Conservation (phyloP, 1,140 invertebrate genomes). For the Bombus sibiricus region DNA sequence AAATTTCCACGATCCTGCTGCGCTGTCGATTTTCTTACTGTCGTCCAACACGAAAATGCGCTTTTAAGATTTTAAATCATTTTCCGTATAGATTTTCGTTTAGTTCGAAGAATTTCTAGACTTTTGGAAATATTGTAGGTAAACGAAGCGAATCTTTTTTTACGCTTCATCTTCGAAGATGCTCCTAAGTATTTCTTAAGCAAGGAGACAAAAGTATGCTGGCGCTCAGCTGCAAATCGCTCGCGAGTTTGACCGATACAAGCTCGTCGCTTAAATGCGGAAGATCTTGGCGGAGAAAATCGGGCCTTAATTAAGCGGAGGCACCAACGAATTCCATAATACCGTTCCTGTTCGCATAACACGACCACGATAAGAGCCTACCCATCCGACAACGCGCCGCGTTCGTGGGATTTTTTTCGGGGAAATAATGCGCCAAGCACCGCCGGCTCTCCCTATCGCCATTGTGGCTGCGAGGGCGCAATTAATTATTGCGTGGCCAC, state of each 20-base stretch:
- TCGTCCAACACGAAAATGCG: background rate
- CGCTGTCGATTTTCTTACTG: background rate
- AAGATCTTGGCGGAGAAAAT: constrained; percentile 20
- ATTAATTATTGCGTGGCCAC: constrained; percentile 79
- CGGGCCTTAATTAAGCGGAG: constrained; percentile 66
- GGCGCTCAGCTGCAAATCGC: background rate
- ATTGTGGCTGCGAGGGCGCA: constrained; percentile 77
- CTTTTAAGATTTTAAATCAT: background rate
- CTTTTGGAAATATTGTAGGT: too few species aligned
- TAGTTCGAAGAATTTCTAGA: too few species aligned
- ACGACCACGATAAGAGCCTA: constrained; percentile 54
- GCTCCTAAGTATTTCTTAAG: background rate
- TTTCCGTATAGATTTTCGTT: too few species aligned
- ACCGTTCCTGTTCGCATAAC: constrained; percentile 65
- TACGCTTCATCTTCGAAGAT: background rate
- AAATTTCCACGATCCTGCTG: constrained; percentile 64
- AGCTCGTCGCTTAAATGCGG: constrained; percentile 41
- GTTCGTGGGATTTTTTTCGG: constrained; percentile 73
- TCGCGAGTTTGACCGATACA: background rate
- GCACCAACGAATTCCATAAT: constrained; percentile 61
- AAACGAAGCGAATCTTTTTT: background rate
- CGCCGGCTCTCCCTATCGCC: constrained; percentile 46
- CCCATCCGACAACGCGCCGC: constrained; percentile 27
- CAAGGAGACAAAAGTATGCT: constrained; percentile 4
- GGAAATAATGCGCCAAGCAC: constrained; percentile 69